Base-by-base conservation (phyloP, 2,888 invertebrate species). In the Athetis lepigone region DNA sequence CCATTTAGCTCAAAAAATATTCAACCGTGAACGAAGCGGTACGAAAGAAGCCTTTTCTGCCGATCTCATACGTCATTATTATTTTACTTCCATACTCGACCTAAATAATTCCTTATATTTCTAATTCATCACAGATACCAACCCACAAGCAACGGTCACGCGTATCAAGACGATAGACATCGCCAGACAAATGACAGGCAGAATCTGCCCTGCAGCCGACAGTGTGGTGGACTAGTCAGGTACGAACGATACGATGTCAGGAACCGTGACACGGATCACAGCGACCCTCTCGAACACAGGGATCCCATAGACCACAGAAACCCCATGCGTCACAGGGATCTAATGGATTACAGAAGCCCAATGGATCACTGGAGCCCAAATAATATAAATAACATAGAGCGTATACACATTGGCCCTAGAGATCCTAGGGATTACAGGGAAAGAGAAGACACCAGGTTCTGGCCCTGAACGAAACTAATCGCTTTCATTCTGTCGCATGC, bases 151-250 rank as follows among this genome's bases (percentile, higher is more conserved):
- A 86, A 85, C 62, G 79, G 82, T 56, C 79, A 82, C 7, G 80
- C 79, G 0, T 74, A 77, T 29, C 66, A 73, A 39, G 88, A 88
- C 19, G 88, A 89, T 42, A 81, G 88, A 16, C 88, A 87, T 54
- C 70, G 85, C 2, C 89, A 89, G 60, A 51, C 78, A 2, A 89
- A 86, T 63, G 88, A 88, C 75, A 86, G 91, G 88, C 91, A 92
- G 78, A 90, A 91, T 68, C 66, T 90, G 23, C 91, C 92, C 0
- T 92, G 92, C 84, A 90, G 87, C 79, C 84, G 93, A 11, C 93
- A 94, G 65, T 93, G 93, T 68, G 86, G 94, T 39, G 94, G 93
- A 33, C 87, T 94, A 69, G 94, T 95, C 90, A 95, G 95, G 95
- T 95, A 94, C 82, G 88, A 73, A 39, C 51, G 37, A 33, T 49